Base-by-base conservation (phyloP, 2,113 vertebrate genomes). In the Sprattus sprattus region DNA sequence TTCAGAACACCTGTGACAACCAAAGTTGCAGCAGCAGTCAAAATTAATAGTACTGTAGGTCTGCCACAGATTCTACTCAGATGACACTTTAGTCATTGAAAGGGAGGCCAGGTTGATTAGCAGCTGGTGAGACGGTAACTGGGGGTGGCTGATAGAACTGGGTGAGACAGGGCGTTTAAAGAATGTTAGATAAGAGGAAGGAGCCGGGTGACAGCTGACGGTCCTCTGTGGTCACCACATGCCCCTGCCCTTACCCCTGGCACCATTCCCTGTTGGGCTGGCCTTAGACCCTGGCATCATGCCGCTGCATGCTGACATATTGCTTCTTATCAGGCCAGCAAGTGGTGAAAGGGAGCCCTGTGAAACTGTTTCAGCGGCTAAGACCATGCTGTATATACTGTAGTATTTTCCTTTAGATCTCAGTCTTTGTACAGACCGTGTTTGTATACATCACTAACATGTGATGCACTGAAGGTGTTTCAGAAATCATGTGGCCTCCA, bases 51-150 rank as follows among this genome's bases (percentile, higher is more conserved):
- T 71, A 32, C 9, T 32, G 10, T 71, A 71, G 64, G 8, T 32
- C 64, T 28, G 13, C 13, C 71, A 78, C 13, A 44, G 71, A 60
- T 32, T 11, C 13, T 39, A 28, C 15, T 78, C 71, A 39, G 25
- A 32, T 32, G 67, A 39, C 25, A 25, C n/a, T 9, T 64, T 7
- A 28, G 25, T 78, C 71, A 78, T 10, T 13, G 28, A 4, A 22
- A 39, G 71, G 28, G 25, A 78, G 71, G 71, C 39, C 54, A 60
- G 54, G 54, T 78, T 78, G 71, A 78, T 78, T 78, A 78, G 71
- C 25, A 32, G 71, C 71, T 78, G 71, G 28, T 32, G 13, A 11
- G 25, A 39, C 71, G 39, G 71, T 39, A 32, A 78, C 71, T 78
- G 25, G 28, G 71, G 71, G 32, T 78, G 71, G 71, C 32, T 78